Base-by-base conservation (phyloP, 2,113 vertebrate genomes). In the Pterocles burchelli region DNA sequence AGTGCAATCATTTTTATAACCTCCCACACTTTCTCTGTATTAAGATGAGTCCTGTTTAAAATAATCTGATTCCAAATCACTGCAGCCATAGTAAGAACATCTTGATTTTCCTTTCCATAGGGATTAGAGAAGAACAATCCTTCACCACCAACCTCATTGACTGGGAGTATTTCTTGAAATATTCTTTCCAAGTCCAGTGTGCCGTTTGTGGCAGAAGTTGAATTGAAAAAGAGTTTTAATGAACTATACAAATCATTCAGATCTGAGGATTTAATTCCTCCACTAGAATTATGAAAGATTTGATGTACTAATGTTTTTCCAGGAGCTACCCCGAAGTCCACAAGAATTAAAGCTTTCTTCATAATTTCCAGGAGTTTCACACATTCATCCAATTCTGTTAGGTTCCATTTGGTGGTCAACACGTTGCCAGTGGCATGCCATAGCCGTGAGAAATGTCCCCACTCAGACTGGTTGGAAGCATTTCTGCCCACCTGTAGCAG, bases 341-440 rank as follows among this genome's bases (percentile, higher is more conserved):
- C 68, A 1, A 97, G 86, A 81, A 88, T 72, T 33, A 97, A 72
- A 81, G 93, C 92, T 76, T 88, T 96, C 49, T 68, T 90, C 86
- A 97, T 41, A 0, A 65, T 68, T 85, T 97, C 88, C 62, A 97
- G 79, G 54, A 96, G 46, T 59, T 91, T 88, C 74, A 95, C 63
- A 45, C 95, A 97, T 22, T 92, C 65, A 45, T 6, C 51, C 86
- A 96, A 86, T 67, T 97, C 80, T 1, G 91, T 95, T 3, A 95
- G 61, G 57, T 94, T 97, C 97, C 97, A 97, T 33, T 93, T 96
- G 81, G 77, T 93, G 91, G 70, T 92, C 62, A 92, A 79, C 45
- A 86, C 3, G 1, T 62, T 77, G 57, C 94, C 88, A 43, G 82
- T 52, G 43, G 85, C 72, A 0, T 38, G 88, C 89, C 86, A 97